These are phyloP conservation scores for silkworm (Bombyx mori) DNA, from an alignment of 1,140 invertebrate genomes.

Conservation along the genomic window DNA sequence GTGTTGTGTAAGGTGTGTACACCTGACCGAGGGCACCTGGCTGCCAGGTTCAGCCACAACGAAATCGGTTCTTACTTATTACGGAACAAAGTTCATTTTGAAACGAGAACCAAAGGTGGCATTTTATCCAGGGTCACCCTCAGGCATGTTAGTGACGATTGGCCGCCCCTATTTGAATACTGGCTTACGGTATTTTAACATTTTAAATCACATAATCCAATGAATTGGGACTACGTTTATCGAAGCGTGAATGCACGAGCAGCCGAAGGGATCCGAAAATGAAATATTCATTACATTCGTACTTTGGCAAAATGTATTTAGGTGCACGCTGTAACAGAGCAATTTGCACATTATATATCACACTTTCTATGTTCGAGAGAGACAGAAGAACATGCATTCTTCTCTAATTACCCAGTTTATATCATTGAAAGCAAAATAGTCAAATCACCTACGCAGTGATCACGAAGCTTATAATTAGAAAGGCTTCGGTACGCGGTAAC, in stretches of 20 bases:
- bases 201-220: constrained; percentile 59
- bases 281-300: background rate
- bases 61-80: too few species aligned
- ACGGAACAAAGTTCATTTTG: background rate
- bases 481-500: constrained; percentile 44
- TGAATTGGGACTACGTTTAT: constrained; percentile 36
- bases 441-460: constrained; percentile 26
- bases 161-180: constrained; percentile 42
- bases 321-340: background rate
- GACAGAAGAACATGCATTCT: too few species aligned
- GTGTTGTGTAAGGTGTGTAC: constrained; percentile 18
- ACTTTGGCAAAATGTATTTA: background rate
- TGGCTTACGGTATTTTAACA: constrained; percentile 43
- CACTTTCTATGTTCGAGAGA: too few species aligned
- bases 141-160: constrained; percentile 33
- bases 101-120: background rate
- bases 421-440: constrained; percentile 18
- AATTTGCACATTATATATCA: too few species aligned
- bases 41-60: too few species aligned
- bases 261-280: constrained; percentile 21
- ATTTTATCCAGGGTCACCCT: constrained; percentile 26
- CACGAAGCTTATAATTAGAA: constrained; percentile 50
- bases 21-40: constrained; percentile 10
- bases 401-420: constrained; percentile 4
- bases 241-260: constrained; percentile 28